phyloP scores from a whole-genome alignment of 2,113 vertebrate genomes.

The Orthonyx spaldingii region DNA sequence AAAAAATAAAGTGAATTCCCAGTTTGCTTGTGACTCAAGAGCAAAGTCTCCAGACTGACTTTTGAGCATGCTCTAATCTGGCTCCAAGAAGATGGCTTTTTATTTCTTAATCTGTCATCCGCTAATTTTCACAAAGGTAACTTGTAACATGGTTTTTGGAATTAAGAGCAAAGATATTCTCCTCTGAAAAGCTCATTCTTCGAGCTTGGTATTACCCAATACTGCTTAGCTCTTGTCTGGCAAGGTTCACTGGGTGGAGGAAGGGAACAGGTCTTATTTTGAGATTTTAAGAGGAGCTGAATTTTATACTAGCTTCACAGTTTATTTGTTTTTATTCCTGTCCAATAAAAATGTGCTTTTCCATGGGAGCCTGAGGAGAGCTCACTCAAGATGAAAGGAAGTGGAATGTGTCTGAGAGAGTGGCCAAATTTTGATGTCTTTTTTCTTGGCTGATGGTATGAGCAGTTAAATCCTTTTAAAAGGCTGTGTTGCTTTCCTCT shows the following conservation, averaged over 20 bases:
- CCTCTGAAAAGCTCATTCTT: not conserved
- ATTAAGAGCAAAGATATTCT: not conserved
- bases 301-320: slow-evolving; percentile 10
- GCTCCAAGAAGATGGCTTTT: not conserved
- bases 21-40: not conserved
- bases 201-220: not conserved
- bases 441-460: not conserved
- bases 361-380: not conserved
- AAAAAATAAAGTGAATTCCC: not conserved
- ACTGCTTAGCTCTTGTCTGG: not conserved
- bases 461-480: not conserved
- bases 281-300: not conserved
- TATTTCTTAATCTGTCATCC: not conserved
- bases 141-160: not conserved
- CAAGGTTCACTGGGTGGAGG: not conserved
- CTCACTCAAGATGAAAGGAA: slow-evolving; percentile 22
- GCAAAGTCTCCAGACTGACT: not conserved
- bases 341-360: slow-evolving; percentile 1
- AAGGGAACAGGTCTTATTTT: not conserved
- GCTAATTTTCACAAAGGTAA: not conserved
- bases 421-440: not conserved
- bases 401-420: slow-evolving; percentile 3
- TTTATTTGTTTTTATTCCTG: slow-evolving; percentile 36
- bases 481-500: not conserved
- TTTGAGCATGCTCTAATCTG: not conserved